Conservation (phyloP, 2,113 vertebrate species). For the Pedetes capensis region DNA sequence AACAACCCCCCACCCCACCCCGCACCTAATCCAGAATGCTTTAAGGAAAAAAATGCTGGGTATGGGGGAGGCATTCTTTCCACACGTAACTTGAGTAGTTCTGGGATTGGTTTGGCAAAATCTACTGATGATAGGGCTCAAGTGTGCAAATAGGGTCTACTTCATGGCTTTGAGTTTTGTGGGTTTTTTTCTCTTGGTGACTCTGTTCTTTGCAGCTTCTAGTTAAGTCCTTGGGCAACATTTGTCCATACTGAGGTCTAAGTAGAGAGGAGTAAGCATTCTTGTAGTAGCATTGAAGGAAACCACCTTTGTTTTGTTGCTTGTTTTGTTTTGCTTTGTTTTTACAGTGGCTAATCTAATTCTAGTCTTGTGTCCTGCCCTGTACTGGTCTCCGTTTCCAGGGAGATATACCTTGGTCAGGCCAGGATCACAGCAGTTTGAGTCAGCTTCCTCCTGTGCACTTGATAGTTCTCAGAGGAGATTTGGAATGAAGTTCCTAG, state of each 20-base stretch:
- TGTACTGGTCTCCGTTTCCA: not conserved
- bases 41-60: not conserved
- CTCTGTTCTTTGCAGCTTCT: not conserved
- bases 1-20: too few species aligned
- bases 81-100: not conserved
- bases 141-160: not conserved
- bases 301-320: too few species aligned
- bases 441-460: not conserved
- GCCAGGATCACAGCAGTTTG: not conserved
- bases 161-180: not conserved
- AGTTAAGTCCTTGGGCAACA: not conserved
- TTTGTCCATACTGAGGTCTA: not conserved
- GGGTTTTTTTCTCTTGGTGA: not conserved
- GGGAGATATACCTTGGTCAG: not conserved
- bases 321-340: too few species aligned
- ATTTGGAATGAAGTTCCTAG: too few species aligned
- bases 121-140: not conserved
- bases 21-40: not conserved
- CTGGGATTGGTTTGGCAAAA: not conserved
- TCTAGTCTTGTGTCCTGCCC: not conserved
- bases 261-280: not conserved
- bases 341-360: not conserved
- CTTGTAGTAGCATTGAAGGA: not conserved
- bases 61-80: not conserved
- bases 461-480: not conserved